Percentiles rank a stretch among this genome's conserved stretches.
Evolutionary conservation across 2,113 vertebrate species (phyloP).

Genomic region (Poecilia latipinna): DNA sequence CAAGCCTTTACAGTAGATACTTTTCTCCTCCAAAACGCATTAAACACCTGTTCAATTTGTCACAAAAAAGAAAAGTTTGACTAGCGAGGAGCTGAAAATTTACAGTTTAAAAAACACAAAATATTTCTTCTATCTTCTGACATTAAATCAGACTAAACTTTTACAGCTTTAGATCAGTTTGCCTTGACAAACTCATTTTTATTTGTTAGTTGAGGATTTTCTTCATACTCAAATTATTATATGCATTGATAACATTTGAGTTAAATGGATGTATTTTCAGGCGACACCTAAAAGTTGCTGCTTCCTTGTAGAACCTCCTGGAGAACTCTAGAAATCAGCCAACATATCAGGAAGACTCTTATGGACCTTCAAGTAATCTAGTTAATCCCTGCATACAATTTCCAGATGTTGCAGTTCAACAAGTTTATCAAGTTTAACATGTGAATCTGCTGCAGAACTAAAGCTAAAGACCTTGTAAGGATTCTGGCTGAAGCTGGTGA

Average conservation of each 20-base stretch:
- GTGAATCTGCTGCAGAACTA: background rate
- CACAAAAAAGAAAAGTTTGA: background rate
- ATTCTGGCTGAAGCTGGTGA: background rate
- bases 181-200: too few relatives aligned
- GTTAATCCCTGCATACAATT: too few relatives aligned
- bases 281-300: background rate
- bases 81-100: background rate
- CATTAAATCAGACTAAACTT: background rate
- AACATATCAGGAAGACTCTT: background rate
- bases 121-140: background rate
- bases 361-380: background rate
- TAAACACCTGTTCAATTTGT: background rate
- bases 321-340: background rate
- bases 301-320: background rate
- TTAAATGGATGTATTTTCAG: background rate
- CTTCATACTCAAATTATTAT: too few relatives aligned
- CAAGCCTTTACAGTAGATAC: background rate
- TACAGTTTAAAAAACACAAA: too few relatives aligned
- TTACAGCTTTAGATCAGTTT: too few relatives aligned
- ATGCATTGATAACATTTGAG: background rate
- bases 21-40: background rate
- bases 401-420: background rate
- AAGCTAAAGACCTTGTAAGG: background rate
- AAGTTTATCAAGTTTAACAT: background rate
- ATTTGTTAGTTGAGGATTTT: too few relatives aligned